Evolutionary conservation across 2,888 invertebrate species (phyloP), one percentile per base, ranked within the genome.

Genomic region (Trichogramma evanescens): DNA sequence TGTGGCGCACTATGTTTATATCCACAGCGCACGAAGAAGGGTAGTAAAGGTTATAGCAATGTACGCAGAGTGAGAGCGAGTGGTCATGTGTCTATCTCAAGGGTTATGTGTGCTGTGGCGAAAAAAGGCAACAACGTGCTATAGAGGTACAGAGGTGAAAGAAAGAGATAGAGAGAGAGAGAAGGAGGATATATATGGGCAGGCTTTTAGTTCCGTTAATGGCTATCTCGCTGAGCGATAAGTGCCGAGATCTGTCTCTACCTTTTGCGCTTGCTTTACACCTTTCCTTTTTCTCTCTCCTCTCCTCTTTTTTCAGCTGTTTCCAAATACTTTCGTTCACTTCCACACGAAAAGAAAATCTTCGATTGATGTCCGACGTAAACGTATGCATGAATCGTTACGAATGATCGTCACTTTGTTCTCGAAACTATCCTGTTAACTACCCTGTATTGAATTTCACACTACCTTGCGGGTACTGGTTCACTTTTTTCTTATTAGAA

Each of bases 161-260:
- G 26, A 5, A n/a, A 26, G 38, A n/a, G 55, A 38, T 43, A 45
- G 50, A 65, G 54, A 49, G 59, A 63, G 48, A 43, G 42, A 55
- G 48, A 46, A 52, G 50, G 41, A 51, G 56, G 58, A 58, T 61
- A 76, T 77, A 75, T 77, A 76, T 76, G 74, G 75, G 72, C 72
- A 77, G 74, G 77, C 77, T 77, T 77, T 77, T 77, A 77, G 77
- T 76, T 77, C 76, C 76, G 77, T 76, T 77, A 77, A 77, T 77
- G 77, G 77, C 69, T 76, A 76, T 76, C 76, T 77, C 74, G 77
- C 74, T 70, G 75, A 73, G 72, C 76, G 77, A 77, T 77, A 77
- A 77, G 76, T 77, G 77, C 76, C 73, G 74, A 77, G 77, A 77
- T 76, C 75, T 75, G 74, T 76, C 75, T 76, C 26, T 26, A 71